Evolutionary conservation across 1,140 invertebrate species (phyloP).

Genomic region (Drepana arcuata): DNA sequence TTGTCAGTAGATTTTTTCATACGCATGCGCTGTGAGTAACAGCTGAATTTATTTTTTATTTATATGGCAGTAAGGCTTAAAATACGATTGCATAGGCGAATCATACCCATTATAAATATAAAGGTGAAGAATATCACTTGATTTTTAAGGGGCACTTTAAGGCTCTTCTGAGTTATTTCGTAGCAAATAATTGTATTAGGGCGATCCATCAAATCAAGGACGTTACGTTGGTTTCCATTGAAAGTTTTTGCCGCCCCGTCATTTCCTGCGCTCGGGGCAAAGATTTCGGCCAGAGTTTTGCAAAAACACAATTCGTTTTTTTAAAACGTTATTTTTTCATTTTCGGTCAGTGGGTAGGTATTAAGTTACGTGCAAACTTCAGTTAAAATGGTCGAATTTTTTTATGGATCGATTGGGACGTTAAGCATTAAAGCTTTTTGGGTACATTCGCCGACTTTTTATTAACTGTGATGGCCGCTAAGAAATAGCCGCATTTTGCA

Average conservation of each 20-base stretch:
- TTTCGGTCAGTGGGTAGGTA: slow-evolving; percentile 49
- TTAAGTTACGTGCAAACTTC: slow-evolving; percentile 36
- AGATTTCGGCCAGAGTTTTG: slow-evolving; percentile 43
- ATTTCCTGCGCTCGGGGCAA: slow-evolving; percentile 58
- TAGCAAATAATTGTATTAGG: slow-evolving; percentile 58
- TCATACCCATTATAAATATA: slow-evolving; percentile 21
- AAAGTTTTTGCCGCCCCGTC: slow-evolving; percentile 44
- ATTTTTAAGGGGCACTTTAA: slow-evolving; percentile 62
- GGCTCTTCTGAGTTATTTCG: slow-evolving; percentile 33
- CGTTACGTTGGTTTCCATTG: slow-evolving; percentile 47
- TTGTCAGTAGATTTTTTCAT: no score
- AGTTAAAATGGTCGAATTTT: slow-evolving; percentile 32
- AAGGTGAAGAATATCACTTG: slow-evolving; percentile 61
- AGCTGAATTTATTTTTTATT: slow-evolving; percentile 3
- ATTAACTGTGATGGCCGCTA: slow-evolving; percentile 10
- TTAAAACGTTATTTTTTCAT: slow-evolving; percentile 34
- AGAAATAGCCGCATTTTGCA: slow-evolving; percentile 12
- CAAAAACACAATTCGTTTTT: slow-evolving; percentile 56
- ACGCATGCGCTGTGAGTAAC: slow-evolving; percentile 2
- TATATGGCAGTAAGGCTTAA: slow-evolving; percentile 4
- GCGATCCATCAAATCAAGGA: slow-evolving; percentile 59
- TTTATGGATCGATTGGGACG: slow-evolving; percentile 21
- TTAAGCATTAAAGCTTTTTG: slow-evolving; percentile 22
- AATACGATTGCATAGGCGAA: slow-evolving; percentile 3
- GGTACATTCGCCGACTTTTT: slow-evolving; percentile 25